Evolutionary conservation across 1,140 invertebrate genomes (phyloP), one percentile per base, ranked within the genome.

Genomic region (Asbolus verrucosus): DNA sequence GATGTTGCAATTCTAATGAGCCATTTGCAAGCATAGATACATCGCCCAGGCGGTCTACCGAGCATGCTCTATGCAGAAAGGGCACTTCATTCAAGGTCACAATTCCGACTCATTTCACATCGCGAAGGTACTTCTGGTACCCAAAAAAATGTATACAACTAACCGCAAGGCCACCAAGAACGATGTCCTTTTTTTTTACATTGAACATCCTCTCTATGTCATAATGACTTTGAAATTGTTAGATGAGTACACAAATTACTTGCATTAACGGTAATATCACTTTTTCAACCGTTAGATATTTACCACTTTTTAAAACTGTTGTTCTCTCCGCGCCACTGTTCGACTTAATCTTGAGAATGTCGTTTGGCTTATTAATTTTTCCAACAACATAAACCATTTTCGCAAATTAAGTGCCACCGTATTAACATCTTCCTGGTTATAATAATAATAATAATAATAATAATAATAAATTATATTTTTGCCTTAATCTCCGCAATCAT

Each of bases 1-100:
- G 61, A 63, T 63, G 61, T 63, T 63, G 61, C 61, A 41, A 63
- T 38, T 63, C 61, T 63, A 63, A 63, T 63, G 61, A 63, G 39
- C 61, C 61, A 63, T 63, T 63, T 63, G 41, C 39, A 63, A 63
- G 61, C 21, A 41, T 41, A 63, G 61, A 63, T 63, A 63, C 41
- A 63, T 63, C 61, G 61, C 41, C 39, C 33, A 63, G 39, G 27
- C 61, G 21, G 39, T 41, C 30, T 63, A 63, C 19, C 36, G 41
- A 21, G 16, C 61, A 63, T 41, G 61, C 39, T 63, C 39, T 41
- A 41, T 38, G 61, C 61, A 63, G 33, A 63, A 54, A 54, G 46
- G 46, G 46, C 46, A 54, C 46, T 54, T 54, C 46, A 54, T 14
- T 54, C 21, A 54, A 54, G 46, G 46, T 24, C 46, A 54, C 24